Base-by-base conservation (phyloP, 2,888 invertebrate species). In the Drosophila recens region DNA sequence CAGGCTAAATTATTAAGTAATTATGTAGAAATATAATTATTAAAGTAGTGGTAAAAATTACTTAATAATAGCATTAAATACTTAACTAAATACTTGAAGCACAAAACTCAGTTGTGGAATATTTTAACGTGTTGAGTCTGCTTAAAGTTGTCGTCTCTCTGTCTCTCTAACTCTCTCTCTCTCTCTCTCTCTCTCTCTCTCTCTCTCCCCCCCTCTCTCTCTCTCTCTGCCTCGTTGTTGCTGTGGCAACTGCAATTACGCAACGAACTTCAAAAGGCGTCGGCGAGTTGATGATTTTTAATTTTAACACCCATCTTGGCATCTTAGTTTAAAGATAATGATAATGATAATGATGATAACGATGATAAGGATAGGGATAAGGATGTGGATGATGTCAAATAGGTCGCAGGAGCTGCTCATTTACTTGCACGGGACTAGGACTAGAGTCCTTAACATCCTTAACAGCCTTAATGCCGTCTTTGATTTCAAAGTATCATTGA, bases 401-500 rank as follows among this genome's bases (percentile, higher is more conserved):
- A 80, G 82, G 87, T 79, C 75, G 75, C 75, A 61, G 52, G 57
- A 64, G 76, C 54, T 74, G 73, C 70, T 81, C 75, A 72, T 77
- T 81, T 76, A 68, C 70, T 42, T 1, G 6, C 2, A 30, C 15
- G 13, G 15, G 4, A 30, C 5, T 45, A 13, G 15, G 4, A 30
- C 5, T 45, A 13, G 66, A 61, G 74, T 74, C 72, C 74, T 72
- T 67, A 64, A 17, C 17, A 17, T 74, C 72, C 74, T 72, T 67
- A 64, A 61, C 67, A 67, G 64, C 54, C 68, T 67, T 65, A 49
- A 64, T 67, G 67, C 54, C 87, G 89, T 83, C 75, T 90, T 87
- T 79, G 82, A 88, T 90, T 90, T 89, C 90, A 90, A 89, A 90
- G 90, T 89, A 90, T 89, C 90, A 79, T 72, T 79, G 79, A 67